phyloP scores from a whole-genome alignment of 2,113 vertebrate species.

The Dendrocopos noguchii region DNA sequence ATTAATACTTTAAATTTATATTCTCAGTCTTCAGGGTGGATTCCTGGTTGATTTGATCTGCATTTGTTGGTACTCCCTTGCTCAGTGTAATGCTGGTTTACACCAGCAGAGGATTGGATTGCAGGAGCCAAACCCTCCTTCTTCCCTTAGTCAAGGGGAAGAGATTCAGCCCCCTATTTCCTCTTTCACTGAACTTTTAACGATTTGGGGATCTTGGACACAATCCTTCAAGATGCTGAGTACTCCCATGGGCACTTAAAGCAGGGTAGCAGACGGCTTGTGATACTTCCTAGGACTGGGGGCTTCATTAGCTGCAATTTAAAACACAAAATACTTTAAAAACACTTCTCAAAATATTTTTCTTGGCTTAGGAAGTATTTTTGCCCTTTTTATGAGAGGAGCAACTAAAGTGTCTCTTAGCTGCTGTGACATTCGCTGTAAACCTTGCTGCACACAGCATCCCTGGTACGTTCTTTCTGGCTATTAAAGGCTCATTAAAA shows the following conservation, averaged over 20 bases:
- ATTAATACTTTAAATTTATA: background rate
- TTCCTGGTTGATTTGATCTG: background rate
- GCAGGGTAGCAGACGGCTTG: background rate
- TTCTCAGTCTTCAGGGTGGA: background rate
- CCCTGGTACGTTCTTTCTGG: background rate
- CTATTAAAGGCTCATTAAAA: slow-evolving; percentile 62
- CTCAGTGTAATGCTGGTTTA: background rate
- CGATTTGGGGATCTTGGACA: background rate
- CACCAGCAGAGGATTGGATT: background rate
- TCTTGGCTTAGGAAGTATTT: background rate
- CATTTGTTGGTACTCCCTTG: rapidly evolving
- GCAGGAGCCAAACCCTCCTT: background rate
- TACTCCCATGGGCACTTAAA: background rate
- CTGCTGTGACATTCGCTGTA: background rate
- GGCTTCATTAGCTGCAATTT: background rate
- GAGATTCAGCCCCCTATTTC: background rate
- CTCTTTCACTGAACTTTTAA: background rate
- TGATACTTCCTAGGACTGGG: background rate
- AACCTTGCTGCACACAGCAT: background rate
- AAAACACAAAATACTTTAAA: background rate
- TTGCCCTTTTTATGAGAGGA: background rate
- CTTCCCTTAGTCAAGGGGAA: background rate
- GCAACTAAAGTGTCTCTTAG: background rate
- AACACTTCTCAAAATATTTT: background rate
- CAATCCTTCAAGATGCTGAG: background rate